Percentiles rank a stretch among this genome's conserved stretches.
Conservation (phyloP, 2,888 invertebrate genomes). For the Apeira syringaria region DNA sequence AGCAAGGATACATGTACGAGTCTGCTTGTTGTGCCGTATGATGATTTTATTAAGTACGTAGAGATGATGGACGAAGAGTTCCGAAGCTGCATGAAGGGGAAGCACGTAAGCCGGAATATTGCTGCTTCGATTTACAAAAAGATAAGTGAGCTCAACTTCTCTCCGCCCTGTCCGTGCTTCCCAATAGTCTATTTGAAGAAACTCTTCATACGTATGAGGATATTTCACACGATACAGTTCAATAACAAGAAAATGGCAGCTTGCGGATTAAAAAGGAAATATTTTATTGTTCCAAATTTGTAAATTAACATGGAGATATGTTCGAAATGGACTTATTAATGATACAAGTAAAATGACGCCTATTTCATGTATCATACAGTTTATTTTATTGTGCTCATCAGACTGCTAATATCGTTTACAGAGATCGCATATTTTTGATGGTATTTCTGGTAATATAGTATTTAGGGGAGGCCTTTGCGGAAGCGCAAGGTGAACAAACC, state of each 20-base stretch:
- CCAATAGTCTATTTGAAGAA: slow-evolving; percentile 26
- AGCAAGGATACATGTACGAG: slow-evolving; percentile 19
- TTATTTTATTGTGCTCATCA: no score
- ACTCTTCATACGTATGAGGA: slow-evolving; percentile 27
- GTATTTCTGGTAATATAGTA: no score
- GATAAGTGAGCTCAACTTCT: slow-evolving; percentile 15
- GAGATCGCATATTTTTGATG: no score
- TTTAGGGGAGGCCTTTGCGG: no score
- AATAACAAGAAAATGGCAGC: slow-evolving; percentile 18
- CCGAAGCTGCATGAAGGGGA: slow-evolving; percentile 15
- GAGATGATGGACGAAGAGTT: slow-evolving; percentile 27
- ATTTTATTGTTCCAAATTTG: slow-evolving; percentile 13
- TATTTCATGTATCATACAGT: no score
- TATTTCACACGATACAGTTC: slow-evolving; percentile 24
- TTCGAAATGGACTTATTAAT: no score
- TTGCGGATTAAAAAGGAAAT: background rate
- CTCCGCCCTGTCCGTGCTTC: slow-evolving; percentile 29
- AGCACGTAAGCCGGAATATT: slow-evolving; percentile 9
- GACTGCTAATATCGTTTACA: no score
- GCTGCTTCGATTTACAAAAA: slow-evolving; percentile 21
- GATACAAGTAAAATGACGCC: no score
- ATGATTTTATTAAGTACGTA: slow-evolving; percentile 27
- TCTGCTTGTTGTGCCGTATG: slow-evolving; percentile 24
- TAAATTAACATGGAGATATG: no score
- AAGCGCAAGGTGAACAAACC: no score